phyloP scores from a whole-genome alignment of 1,140 invertebrate genomes.

The Idris sp. region DNA sequence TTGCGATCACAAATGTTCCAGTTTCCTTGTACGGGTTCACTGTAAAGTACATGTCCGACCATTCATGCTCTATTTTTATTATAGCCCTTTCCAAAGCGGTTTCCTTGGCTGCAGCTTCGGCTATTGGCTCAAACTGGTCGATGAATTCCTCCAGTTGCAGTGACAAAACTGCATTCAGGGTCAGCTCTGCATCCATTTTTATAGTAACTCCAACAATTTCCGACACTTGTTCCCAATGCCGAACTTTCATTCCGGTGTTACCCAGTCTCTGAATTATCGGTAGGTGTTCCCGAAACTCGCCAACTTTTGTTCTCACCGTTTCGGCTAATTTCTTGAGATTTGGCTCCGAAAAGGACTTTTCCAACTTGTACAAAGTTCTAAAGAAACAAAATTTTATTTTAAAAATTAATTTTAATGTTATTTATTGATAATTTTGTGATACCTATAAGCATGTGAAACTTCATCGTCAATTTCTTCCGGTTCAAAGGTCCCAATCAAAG shows the following conservation, averaged over 20 bases:
- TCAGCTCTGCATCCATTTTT: slow-evolving; percentile 89
- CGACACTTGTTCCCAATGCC: slow-evolving; percentile 96
- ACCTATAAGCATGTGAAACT: slow-evolving; percentile 85
- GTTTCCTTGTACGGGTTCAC: slow-evolving; percentile 90
- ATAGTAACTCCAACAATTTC: slow-evolving; percentile 94
- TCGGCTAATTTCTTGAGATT: slow-evolving; percentile 81
- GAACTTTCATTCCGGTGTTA: slow-evolving; percentile 93
- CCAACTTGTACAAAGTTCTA: slow-evolving; percentile 91
- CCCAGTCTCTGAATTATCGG: slow-evolving; percentile 94
- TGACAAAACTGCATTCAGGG: slow-evolving; percentile 90
- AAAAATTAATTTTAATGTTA: no score
- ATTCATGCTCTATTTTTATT: slow-evolving; percentile 94
- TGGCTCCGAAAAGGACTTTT: slow-evolving; percentile 89
- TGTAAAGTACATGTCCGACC: slow-evolving; percentile 90
- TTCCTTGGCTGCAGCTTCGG: slow-evolving; percentile 96
- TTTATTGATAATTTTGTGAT: background rate
- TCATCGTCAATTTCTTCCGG: slow-evolving; percentile 94
- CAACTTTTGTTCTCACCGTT: slow-evolving; percentile 86
- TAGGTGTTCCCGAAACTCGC: slow-evolving; percentile 92
- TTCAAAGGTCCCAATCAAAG: slow-evolving; percentile 88
- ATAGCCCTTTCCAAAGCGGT: slow-evolving; percentile 93
- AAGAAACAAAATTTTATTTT: background rate
- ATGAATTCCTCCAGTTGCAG: slow-evolving; percentile 92
- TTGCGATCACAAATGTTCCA: slow-evolving; percentile 92
- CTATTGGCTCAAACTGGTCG: slow-evolving; percentile 92